Evolutionary conservation across 1,140 invertebrate genomes (phyloP).

Genomic region (Penaeus chinensis): DNA sequence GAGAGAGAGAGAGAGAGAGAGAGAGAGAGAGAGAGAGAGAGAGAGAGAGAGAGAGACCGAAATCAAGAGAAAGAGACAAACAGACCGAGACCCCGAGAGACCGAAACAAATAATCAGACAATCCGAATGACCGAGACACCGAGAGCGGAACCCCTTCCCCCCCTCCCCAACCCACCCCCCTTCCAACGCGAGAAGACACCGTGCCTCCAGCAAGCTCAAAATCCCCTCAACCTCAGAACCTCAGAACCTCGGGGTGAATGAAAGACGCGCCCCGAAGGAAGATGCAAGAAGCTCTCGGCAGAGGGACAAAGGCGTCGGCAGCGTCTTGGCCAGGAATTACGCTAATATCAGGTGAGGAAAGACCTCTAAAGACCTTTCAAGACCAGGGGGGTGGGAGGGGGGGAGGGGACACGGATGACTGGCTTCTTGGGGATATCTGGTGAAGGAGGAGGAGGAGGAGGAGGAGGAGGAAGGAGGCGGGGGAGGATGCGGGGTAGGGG

Average conservation of each 20-base stretch:
- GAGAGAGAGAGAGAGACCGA: too few relatives aligned
- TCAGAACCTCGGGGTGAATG: not conserved
- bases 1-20: too few relatives aligned
- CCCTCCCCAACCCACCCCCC: too few relatives aligned
- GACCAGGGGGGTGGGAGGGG: not conserved
- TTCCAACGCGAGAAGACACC: too few relatives aligned
- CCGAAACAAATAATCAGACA: too few relatives aligned
- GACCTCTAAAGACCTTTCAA: slow-evolving; percentile 22
- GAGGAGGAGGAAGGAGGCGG: not conserved
- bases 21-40: too few relatives aligned
- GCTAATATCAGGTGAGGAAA: slow-evolving; percentile 53
- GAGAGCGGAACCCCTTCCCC: too few relatives aligned
- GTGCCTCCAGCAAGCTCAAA: too few relatives aligned
- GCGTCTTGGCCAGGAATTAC: slow-evolving; percentile 45
- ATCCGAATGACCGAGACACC: too few relatives aligned
- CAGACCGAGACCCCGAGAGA: too few relatives aligned
- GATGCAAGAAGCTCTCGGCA: slow-evolving; percentile 42
- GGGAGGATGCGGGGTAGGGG: not conserved
- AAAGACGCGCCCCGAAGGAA: slow-evolving; percentile 5
- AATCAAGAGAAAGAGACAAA: too few relatives aligned
- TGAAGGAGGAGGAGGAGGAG: slow-evolving; percentile 7
- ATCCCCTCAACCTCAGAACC: too few relatives aligned
- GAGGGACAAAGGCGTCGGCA: slow-evolving; percentile 25
- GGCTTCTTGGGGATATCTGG: not conserved
- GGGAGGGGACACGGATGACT: not conserved